phyloP scores from a whole-genome alignment of 2,113 vertebrate species.

The Odocoileus virginianus region DNA sequence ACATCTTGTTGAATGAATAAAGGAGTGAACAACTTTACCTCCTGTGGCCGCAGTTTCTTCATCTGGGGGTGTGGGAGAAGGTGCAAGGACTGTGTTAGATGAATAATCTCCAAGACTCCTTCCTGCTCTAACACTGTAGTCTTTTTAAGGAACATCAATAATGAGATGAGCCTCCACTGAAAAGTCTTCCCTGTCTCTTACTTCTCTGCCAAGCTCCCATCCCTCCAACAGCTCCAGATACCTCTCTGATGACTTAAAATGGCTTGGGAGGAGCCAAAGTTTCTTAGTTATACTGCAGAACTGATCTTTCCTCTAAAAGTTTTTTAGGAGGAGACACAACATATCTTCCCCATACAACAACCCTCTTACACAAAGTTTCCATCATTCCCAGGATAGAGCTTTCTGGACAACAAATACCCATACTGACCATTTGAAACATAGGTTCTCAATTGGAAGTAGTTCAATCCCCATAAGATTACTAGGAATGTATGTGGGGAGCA shows the following conservation, averaged over 20 bases:
- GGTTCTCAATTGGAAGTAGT: neutral
- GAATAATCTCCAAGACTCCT: slow-evolving; percentile 14
- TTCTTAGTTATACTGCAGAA: neutral
- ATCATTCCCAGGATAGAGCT: neutral
- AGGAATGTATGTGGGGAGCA: neutral
- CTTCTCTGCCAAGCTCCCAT: neutral
- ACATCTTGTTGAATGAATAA: slow-evolving; percentile 57
- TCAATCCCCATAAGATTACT: neutral
- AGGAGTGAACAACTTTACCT: slow-evolving; percentile 68
- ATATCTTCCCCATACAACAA: neutral
- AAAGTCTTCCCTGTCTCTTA: neutral
- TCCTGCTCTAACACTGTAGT: slow-evolving; percentile 7
- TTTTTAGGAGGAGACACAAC: neutral
- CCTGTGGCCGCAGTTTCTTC: slow-evolving; percentile 61
- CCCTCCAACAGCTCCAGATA: neutral
- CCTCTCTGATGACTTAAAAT: neutral
- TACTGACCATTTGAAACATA: neutral
- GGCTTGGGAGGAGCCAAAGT: neutral
- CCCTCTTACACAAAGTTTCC: neutral
- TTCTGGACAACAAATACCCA: neutral
- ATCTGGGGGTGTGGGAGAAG: slow-evolving; percentile 73
- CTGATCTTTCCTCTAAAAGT: neutral
- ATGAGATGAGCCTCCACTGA: neutral
- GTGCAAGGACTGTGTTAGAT: slow-evolving; percentile 71
- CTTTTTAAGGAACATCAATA: neutral